These are phyloP conservation scores for Serripes groenlandicus DNA, from an alignment of 2,888 invertebrate genomes.

Conservation along the genomic window DNA sequence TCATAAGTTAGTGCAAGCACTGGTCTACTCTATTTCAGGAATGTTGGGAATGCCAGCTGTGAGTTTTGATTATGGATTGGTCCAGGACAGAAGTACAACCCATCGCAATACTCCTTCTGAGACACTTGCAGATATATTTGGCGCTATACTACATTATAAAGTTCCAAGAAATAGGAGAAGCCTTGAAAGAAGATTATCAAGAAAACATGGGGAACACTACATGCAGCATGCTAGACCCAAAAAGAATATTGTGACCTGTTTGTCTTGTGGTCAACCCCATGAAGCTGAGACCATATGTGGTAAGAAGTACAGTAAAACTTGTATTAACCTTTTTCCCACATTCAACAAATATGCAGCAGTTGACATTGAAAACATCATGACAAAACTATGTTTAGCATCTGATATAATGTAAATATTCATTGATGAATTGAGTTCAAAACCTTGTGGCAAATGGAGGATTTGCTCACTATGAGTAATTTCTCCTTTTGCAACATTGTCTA, in stretches of 20 bases:
- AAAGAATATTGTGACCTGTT: slow-evolving; percentile 92
- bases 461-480: background rate
- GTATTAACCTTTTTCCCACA: background rate
- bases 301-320: slow-evolving; percentile 85
- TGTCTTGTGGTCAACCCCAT: slow-evolving; percentile 94
- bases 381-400: no score
- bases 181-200: slow-evolving; percentile 91
- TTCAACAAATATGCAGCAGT: background rate
- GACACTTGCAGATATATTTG: slow-evolving; percentile 9
- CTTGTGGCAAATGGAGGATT: background rate
- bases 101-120: background rate
- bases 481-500: background rate
- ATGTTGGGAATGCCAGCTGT: slow-evolving; percentile 43
- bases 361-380: no score
- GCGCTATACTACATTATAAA: slow-evolving; percentile 85
- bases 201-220: slow-evolving; percentile 92
- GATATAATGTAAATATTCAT: no score
- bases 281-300: slow-evolving; percentile 93
- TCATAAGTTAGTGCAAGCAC: no score
- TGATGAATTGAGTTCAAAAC: background rate
- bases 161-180: slow-evolving; percentile 93
- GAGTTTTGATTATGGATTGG: slow-evolving; percentile 14
- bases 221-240: slow-evolving; percentile 91
- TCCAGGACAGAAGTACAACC: background rate
- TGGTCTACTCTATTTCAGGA: slow-evolving; percentile 14